Conservation (phyloP, 2,113 vertebrate species). For the Myotis lucifugus region DNA sequence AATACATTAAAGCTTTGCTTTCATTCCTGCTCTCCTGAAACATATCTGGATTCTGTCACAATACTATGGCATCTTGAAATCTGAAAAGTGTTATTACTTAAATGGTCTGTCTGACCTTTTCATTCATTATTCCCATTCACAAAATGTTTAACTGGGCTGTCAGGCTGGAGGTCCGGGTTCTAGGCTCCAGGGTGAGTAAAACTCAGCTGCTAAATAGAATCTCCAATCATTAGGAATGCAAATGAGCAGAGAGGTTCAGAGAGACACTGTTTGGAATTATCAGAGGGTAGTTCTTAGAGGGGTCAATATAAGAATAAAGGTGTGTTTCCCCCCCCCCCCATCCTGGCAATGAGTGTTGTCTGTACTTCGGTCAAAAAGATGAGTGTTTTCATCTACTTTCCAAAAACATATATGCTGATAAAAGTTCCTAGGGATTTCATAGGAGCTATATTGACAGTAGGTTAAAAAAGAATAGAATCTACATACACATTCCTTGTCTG, state of each 20-base stretch:
- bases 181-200: conserved; percentile 47
- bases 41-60: conserved; percentile 74
- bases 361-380: not conserved
- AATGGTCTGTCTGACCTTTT: conserved; percentile 60
- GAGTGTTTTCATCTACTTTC: not conserved
- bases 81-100: conserved; percentile 75
- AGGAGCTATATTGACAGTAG: not conserved
- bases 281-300: conserved; percentile 51
- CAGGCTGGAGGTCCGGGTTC: conserved; percentile 26
- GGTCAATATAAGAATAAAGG: not conserved
- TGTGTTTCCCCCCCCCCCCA: not conserved
- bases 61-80: conserved; percentile 62
- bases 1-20: conserved; percentile 75
- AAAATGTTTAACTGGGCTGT: conserved; percentile 55
- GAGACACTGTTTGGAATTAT: not conserved
- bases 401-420: not conserved
- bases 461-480: conserved; percentile 36
- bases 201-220: conserved; percentile 31
- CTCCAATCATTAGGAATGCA: conserved; percentile 33
- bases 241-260: conserved; percentile 35
- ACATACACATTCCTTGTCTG: not conserved
- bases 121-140: conserved; percentile 73
- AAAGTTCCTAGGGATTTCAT: conserved; percentile 7
- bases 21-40: conserved; percentile 76
- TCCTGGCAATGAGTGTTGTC: not conserved